Evolutionary conservation across 2,797 vertebrate species (phyloP).

Genomic region (Hafferia zeledoni): DNA sequence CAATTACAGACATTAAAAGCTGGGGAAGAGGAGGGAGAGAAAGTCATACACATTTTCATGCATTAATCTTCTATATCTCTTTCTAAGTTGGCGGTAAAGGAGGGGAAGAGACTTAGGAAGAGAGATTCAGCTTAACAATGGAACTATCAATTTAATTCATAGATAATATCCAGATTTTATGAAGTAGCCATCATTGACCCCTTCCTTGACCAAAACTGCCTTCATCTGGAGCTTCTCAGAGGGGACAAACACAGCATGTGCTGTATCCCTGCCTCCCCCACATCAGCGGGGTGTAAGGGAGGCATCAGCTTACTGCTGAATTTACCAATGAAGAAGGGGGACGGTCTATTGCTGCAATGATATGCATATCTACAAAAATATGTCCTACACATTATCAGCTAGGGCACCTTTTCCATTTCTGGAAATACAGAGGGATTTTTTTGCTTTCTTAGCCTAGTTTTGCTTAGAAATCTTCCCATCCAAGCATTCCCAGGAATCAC

Average conservation of each 20-base stretch:
- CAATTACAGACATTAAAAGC: not conserved
- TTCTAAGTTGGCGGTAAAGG: not conserved
- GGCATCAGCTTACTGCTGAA: not conserved
- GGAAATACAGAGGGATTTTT: not conserved
- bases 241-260: constrained; percentile 39
- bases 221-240: constrained; percentile 30
- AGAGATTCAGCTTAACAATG: not conserved
- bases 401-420: not conserved
- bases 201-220: not conserved
- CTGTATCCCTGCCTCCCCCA: constrained; percentile 29
- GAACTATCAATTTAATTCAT: not conserved
- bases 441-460: not conserved
- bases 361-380: not conserved
- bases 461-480: not conserved
- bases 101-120: not conserved
- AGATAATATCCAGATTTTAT: not conserved
- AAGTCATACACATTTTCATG: not conserved
- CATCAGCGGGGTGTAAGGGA: not conserved
- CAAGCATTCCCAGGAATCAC: not conserved
- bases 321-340: not conserved
- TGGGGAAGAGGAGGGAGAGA: not conserved
- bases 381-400: not conserved
- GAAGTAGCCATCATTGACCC: not conserved
- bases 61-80: not conserved
- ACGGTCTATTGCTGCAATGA: not conserved